Conservation (phyloP, 2,888 invertebrate genomes). For the Platerodrilus igneus region DNA sequence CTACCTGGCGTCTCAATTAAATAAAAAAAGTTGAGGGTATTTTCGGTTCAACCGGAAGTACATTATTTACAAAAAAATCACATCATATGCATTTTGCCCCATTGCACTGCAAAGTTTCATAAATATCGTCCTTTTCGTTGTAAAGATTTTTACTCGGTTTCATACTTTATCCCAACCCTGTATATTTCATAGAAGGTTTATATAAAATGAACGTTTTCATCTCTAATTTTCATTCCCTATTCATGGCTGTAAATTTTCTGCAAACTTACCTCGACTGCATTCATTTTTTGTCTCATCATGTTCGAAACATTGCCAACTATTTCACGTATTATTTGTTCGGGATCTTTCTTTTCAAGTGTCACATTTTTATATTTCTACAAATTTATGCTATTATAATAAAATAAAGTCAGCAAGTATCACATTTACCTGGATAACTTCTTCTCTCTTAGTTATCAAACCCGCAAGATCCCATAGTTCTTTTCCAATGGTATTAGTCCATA, state of each 20-base stretch:
- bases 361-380: constrained; percentile 15
- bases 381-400: background rate
- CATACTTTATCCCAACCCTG: no score
- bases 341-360: constrained; percentile 67
- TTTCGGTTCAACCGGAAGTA: no score
- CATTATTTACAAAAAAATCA: no score
- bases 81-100: no score
- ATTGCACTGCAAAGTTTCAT: no score
- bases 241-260: no score
- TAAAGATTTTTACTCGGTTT: no score
- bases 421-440: constrained; percentile 71
- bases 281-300: constrained; percentile 84
- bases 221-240: background rate
- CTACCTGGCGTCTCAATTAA: no score
- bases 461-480: constrained; percentile 76
- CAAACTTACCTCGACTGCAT: constrained; percentile 69
- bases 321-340: constrained; percentile 69
- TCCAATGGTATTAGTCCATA: constrained; percentile 76
- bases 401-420: background rate
- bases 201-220: constrained; percentile 2
- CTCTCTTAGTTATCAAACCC: constrained; percentile 69
- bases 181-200: no score
- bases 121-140: no score
- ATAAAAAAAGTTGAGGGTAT: no score
- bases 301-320: constrained; percentile 77